phyloP scores from a whole-genome alignment of 2,888 invertebrate genomes.

The Harmothoe impar region DNA sequence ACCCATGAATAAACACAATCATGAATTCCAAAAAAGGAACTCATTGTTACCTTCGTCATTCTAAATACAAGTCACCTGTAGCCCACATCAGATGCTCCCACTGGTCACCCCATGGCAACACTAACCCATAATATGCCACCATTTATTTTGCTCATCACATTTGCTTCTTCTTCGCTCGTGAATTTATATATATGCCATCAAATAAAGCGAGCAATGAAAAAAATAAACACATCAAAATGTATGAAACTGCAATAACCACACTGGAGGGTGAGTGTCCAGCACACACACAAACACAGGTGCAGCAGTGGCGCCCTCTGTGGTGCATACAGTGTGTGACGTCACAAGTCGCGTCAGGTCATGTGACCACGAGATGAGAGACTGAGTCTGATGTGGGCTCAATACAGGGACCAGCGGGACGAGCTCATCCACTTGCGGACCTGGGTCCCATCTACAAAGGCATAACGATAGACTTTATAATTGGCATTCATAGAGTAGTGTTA shows the following conservation, averaged over 20 bases:
- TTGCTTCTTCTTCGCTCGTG: too few relatives aligned
- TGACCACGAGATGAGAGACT: constrained; percentile 10
- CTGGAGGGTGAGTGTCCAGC: not conserved
- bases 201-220: too few relatives aligned
- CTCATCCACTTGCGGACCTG: constrained; percentile 34
- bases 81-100: constrained; percentile 34
- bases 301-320: constrained; percentile 10
- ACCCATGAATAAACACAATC: too few relatives aligned
- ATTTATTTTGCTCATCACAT: not conserved
- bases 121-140: not conserved
- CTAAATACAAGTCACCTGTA: not conserved
- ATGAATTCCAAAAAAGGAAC: not conserved
- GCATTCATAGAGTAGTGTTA: not conserved
- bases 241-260: not conserved
- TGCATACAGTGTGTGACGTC: not conserved
- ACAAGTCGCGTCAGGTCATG: not conserved
- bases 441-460: not conserved
- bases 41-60: not conserved
- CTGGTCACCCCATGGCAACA: not conserved
- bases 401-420: constrained; percentile 46
- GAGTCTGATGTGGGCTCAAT: constrained; percentile 33
- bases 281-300: not conserved
- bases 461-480: not conserved
- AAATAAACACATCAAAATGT: not conserved
- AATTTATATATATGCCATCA: too few relatives aligned